phyloP scores from a whole-genome alignment of 2,113 vertebrate species.

The Prionailurus viverrinus region DNA sequence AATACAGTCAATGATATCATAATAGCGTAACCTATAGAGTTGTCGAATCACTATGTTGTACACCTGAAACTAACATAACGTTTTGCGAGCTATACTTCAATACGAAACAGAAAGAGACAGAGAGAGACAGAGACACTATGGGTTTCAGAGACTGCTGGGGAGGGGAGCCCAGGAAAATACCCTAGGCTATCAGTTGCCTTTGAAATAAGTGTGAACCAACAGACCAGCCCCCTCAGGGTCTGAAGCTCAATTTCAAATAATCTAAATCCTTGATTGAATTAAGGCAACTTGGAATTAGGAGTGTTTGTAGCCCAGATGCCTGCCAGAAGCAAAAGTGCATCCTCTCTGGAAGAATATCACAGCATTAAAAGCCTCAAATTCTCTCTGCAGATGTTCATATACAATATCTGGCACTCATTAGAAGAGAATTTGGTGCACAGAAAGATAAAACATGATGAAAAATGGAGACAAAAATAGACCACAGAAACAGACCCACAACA shows the following conservation, averaged over 20 bases:
- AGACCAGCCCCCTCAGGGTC: background rate
- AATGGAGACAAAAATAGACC: background rate
- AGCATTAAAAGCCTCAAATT: background rate
- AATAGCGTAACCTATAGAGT: background rate
- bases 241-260: background rate
- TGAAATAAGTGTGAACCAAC: background rate
- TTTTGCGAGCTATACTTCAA: background rate
- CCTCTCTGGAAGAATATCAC: background rate
- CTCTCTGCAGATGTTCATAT: background rate
- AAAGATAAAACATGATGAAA: background rate
- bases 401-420: background rate
- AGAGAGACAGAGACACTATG: background rate
- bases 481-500: background rate
- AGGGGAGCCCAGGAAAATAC: background rate
- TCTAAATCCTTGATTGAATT: background rate
- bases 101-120: background rate
- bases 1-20: background rate
- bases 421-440: background rate
- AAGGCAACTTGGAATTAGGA: background rate
- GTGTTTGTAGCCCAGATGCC: background rate
- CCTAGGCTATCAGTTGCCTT: background rate
- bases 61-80: background rate
- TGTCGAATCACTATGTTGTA: background rate
- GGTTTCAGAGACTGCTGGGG: background rate
- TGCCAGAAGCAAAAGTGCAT: background rate